Conservation (phyloP, 2,113 vertebrate genomes). For the Colius striatus region DNA sequence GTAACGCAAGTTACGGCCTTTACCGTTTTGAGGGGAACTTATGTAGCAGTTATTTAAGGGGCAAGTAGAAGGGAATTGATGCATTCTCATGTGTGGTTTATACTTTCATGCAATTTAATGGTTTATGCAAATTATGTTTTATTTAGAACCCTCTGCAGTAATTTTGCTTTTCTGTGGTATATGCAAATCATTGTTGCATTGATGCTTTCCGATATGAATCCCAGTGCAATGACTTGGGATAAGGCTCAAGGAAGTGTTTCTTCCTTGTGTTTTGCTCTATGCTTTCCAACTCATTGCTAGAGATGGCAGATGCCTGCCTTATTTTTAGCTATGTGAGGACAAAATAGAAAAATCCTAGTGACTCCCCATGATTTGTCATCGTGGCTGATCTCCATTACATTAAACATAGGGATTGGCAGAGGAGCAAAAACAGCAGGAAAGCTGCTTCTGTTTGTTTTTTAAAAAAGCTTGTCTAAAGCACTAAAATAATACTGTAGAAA, state of each 20-base stretch:
- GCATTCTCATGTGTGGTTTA: not conserved
- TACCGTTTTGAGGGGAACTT: not conserved
- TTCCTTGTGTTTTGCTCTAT: not conserved
- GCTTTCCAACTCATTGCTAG: not conserved
- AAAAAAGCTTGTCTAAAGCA: not conserved
- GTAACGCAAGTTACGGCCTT: not conserved
- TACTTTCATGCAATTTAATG: not conserved
- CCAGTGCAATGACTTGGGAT: not conserved
- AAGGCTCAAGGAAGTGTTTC: not conserved
- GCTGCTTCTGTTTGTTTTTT: slow-evolving; percentile 59
- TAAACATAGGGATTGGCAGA: slow-evolving; percentile 52
- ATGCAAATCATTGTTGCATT: rapidly evolving
- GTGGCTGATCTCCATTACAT: slow-evolving; percentile 53
- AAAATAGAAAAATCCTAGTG: slow-evolving; percentile 47
- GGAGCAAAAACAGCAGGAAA: slow-evolving; percentile 48
- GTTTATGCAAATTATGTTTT: not conserved
- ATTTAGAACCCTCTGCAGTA: not conserved
- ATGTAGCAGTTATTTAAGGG: not conserved
- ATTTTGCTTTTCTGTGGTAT: not conserved
- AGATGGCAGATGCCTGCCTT: slow-evolving; percentile 34
- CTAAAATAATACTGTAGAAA: slow-evolving; percentile 44
- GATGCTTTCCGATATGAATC: not conserved
- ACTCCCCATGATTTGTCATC: slow-evolving; percentile 22
- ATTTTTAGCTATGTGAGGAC: slow-evolving; percentile 49
- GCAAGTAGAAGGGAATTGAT: not conserved